phyloP scores from a whole-genome alignment of 2,888 invertebrate genomes.

The Allacma fusca region DNA sequence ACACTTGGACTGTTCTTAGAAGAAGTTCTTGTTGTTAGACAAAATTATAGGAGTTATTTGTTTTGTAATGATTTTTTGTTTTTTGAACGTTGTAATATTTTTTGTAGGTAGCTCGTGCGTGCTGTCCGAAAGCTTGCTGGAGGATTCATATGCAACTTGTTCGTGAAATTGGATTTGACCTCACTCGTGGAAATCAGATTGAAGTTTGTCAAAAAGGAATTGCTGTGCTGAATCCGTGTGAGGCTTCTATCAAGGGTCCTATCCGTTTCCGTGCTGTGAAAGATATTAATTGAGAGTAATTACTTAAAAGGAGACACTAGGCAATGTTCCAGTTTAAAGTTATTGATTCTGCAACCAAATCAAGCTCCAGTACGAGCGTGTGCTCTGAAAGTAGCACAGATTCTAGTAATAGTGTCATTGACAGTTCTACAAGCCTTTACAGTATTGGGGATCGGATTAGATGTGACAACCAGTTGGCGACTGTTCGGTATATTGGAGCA shows the following conservation, averaged over 20 bases:
- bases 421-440: conserved; percentile 20
- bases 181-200: conserved; percentile 10
- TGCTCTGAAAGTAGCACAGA: not conserved
- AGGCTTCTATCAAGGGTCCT: conserved; percentile 33
- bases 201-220: conserved; percentile 39
- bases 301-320: not conserved
- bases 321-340: conserved; percentile 60
- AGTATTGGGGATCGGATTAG: conserved; percentile 66
- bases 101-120: conserved; percentile 31
- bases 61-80: not conserved
- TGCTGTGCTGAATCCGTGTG: not conserved
- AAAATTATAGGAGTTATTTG: too few relatives aligned
- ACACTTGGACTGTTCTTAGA: too few relatives aligned
- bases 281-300: not conserved
- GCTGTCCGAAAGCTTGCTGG: conserved; percentile 34
- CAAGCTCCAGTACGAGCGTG: conserved; percentile 24
- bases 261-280: conserved; percentile 18
- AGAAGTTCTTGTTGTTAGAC: too few relatives aligned
- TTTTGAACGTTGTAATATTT: not conserved
- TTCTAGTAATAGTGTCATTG: not conserved
- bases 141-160: conserved; percentile 38
- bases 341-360: conserved; percentile 40
- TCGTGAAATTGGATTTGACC: conserved; percentile 22
- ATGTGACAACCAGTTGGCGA: conserved; percentile 68
- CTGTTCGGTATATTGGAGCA: conserved; percentile 80